Evolutionary conservation across 35 echinoderm and acorn worm genomes (phyloP), one percentile per base, ranked within the genome.

Genomic region (Stichopus chloronotus): DNA sequence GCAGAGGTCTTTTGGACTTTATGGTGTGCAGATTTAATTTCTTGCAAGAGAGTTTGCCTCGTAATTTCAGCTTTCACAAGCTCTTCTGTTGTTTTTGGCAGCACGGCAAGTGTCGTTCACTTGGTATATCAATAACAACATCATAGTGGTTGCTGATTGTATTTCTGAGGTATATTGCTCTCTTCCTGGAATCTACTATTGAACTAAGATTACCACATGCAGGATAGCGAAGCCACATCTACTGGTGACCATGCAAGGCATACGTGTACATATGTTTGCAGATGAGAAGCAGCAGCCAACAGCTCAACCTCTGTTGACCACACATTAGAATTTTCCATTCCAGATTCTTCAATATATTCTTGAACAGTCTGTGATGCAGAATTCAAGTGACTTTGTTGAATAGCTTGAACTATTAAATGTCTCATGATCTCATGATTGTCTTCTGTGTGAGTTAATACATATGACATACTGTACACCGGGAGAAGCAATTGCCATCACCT

Each of bases 401-500:
- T 63, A 68, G 86, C 20, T 25, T 69, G 57, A 1, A 88, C 86
- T 30, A 13, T 54, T 23, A 88, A 88, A 10, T 88, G 56, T 69
- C 86, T 65, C 5, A 88, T 5, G 5, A 88, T 69, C 11, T 69
- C 5, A 25, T 88, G 86, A 61, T 88, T 58, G 9, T 88, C 59
- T 63, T 87, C 85, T 52, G 86, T 61, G 10, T 69, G 25, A 25
- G 59, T 88, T 52, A 88, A 8, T 17, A 88, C 25, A 69, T 69
- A 69, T 69, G 86, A 88, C 63, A 88, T 68, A n/a, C n/a, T n/a
- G n/a, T n/a, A 55, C 56, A 88, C 43, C 86, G 63, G 52, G 55
- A 88, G 59, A 88, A 71, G 24, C 86, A 88, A 13, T 69, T 88
- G 43, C 86, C 86, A 88, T 88, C 86, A 88, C 86, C 86, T 52